Conservation (phyloP, 2,888 invertebrate genomes). For the Cremastinae sp. region DNA sequence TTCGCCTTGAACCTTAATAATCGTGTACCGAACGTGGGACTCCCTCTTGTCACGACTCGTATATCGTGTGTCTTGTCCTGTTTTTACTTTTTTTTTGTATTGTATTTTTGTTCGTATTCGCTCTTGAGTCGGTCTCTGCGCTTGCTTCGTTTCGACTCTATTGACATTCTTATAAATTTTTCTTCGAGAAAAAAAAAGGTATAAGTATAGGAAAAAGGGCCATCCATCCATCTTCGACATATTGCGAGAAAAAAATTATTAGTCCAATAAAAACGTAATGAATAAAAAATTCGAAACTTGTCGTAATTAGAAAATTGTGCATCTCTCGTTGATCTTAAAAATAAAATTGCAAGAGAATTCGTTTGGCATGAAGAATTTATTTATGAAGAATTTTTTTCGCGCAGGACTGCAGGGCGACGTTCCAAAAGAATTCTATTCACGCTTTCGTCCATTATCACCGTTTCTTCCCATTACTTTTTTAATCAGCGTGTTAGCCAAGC, state of each 20-base stretch:
- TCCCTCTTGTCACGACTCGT: constrained; percentile 1
- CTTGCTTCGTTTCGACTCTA: constrained; percentile 7
- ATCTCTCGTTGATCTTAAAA: not conserved
- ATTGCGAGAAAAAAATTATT: constrained; percentile 55
- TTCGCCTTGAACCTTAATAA: constrained; percentile 8
- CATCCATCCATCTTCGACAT: constrained; percentile 59
- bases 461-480: constrained; percentile 21
- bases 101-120: not conserved
- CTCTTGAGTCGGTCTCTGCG: not conserved
- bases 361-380: too few species aligned
- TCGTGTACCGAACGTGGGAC: not conserved
- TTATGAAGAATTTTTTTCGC: too few species aligned
- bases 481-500: constrained; percentile 12
- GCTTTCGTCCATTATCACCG: not conserved
- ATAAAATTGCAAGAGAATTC: constrained; percentile 1
- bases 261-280: too few species aligned
- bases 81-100: constrained; percentile 16
- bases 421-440: constrained; percentile 4
- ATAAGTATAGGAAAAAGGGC: constrained; percentile 50
- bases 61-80: not conserved
- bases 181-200: constrained; percentile 34
- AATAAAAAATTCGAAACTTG: too few species aligned
- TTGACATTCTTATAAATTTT: constrained; percentile 39
- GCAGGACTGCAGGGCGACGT: not conserved
- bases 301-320: not conserved